Percentiles rank a stretch among this genome's conserved stretches.
phyloP scores from a whole-genome alignment of 2,797 vertebrate genomes.

The Ctenopoma multispine region DNA sequence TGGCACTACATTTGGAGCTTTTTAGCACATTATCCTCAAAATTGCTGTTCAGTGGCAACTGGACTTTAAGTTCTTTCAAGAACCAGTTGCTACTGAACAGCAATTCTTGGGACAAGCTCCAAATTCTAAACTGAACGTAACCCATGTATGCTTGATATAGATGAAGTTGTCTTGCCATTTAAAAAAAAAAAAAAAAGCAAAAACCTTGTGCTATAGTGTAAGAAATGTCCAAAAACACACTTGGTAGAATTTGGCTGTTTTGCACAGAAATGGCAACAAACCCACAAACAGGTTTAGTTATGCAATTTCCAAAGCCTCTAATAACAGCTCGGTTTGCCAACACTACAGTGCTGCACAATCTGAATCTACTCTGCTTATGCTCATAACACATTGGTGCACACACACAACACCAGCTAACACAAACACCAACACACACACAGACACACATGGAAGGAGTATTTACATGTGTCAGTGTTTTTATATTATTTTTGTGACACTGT shows the following conservation, averaged over 20 bases:
- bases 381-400: background rate
- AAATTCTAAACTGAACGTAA: background rate
- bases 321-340: conserved; percentile 11
- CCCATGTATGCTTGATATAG: background rate
- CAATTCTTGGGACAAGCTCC: background rate
- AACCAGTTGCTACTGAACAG: too few relatives aligned
- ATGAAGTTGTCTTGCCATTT: background rate
- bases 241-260: conserved; percentile 1
- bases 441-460: background rate
- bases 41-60: too few relatives aligned
- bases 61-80: too few relatives aligned
- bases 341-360: background rate
- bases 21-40: too few relatives aligned
- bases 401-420: conserved; percentile 1
- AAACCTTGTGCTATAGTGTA: background rate
- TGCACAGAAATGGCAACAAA: conserved; percentile 15
- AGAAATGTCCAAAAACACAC: conserved; percentile 16
- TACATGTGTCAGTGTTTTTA: conserved; percentile 23
- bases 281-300: conserved; percentile 5
- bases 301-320: conserved; percentile 21
- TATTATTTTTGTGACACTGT: conserved; percentile 15
- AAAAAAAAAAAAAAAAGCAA: background rate
- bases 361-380: background rate
- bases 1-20: too few relatives aligned
- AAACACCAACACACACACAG: background rate